Conservation (phyloP, 2,113 vertebrate species). For the Pituophis catenifer region DNA sequence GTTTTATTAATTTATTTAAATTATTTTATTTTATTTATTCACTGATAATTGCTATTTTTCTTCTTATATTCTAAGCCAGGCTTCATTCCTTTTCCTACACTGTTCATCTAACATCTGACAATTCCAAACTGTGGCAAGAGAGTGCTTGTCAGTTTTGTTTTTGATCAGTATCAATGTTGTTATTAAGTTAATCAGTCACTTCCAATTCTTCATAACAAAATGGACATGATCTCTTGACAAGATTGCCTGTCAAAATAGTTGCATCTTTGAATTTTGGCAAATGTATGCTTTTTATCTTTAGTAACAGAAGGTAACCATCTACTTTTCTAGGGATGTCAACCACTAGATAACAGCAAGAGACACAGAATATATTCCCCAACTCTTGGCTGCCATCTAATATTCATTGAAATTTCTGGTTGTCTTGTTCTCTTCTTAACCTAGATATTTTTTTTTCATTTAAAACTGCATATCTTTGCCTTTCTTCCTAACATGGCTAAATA, state of each 20-base stretch:
- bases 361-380: background rate
- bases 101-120: background rate
- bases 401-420: background rate
- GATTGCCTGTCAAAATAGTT: background rate
- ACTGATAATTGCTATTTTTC: background rate
- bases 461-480: background rate
- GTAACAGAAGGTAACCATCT: background rate
- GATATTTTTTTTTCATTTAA: background rate
- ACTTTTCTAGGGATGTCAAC: background rate
- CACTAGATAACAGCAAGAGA: background rate
- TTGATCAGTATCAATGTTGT: background rate
- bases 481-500: background rate
- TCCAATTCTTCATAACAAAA: background rate
- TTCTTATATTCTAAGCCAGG: background rate
- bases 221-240: background rate
- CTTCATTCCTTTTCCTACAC: background rate
- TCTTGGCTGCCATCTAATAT: background rate
- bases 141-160: background rate
- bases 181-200: background rate
- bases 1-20: background rate
- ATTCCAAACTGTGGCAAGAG: background rate
- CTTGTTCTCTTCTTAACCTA: background rate
- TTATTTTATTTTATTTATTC: background rate
- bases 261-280: background rate
- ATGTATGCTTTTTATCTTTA: background rate